Evolutionary conservation across 2,797 vertebrate species (phyloP), one percentile per base, ranked within the genome.

Genomic region (Oophaga sylvatica): DNA sequence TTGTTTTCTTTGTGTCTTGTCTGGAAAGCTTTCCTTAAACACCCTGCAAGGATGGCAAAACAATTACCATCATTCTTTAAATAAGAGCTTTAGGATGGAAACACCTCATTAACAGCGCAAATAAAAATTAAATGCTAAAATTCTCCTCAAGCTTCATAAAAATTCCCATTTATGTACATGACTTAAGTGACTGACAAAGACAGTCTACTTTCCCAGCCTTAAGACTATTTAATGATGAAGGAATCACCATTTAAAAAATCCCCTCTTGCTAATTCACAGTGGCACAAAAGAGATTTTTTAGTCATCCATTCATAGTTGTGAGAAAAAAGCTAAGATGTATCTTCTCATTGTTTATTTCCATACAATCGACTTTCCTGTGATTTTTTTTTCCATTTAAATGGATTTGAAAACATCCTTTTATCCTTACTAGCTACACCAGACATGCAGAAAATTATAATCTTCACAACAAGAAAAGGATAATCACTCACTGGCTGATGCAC

Each of bases 331-430:
- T 57, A 83, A 89, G 81, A 86, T 86, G 80, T 80, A 89, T 83
- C 56, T 86, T 70, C 80, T 62, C 73, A 83, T 89, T 86, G 88
- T 86, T 89, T 89, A 89, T 89, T 89, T 89, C 84, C 73, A 83
- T 89, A 87, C 88, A 86, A 83, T 83, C 80, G 68, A 87, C 79
- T 89, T 89, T 89, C 80, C 80, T 86, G 88, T 89, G 87, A 89
- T 86, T 89, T 87, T 84, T 70, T 83, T 83, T 73, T 60, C 84
- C 63, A 79, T 86, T 86, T 86, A 83, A 89, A 89, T 82, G 71
- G 79, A 89, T 86, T 89, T 89, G 71, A 86, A 85, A 86, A 89
- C 88, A 89, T 89, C 84, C 87, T 89, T 89, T 87, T 89, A 86
- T 48, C 88, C 77, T 29, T 88, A 87, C 57, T 84, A 84, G 0